Conservation (phyloP, 2,113 vertebrate genomes). For the Piprites chloris region DNA sequence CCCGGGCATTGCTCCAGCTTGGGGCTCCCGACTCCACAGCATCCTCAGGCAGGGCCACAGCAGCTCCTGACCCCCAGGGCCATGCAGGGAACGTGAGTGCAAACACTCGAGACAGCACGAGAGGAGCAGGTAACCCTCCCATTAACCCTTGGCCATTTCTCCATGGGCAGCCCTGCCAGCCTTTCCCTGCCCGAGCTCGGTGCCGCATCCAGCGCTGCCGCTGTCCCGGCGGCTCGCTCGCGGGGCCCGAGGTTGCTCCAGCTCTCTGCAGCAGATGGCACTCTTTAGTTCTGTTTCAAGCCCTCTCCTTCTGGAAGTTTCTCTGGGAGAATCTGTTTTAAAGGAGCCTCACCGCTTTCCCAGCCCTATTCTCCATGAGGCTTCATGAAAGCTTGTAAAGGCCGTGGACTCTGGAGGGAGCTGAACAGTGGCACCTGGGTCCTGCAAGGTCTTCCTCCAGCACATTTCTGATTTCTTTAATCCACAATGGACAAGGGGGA, state of each 20-base stretch:
- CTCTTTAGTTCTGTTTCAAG: constrained; percentile 82
- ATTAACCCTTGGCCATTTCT: accelerated
- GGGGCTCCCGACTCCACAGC: accelerated
- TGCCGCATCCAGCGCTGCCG: not conserved
- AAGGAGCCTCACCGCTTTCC: constrained; percentile 48
- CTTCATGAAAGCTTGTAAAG: constrained; percentile 30
- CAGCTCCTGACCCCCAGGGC: accelerated
- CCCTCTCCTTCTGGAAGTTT: constrained; percentile 82
- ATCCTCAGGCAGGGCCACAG: accelerated
- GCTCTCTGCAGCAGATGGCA: constrained; percentile 81
- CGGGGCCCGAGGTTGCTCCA: constrained; percentile 32
- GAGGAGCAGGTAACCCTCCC: accelerated
- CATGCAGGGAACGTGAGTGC: accelerated
- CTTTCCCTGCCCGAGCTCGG: not conserved
- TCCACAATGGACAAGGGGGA: not conserved
- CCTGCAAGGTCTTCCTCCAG: not conserved
- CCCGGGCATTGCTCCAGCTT: accelerated
- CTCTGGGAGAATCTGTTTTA: constrained; percentile 71
- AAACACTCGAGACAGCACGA: accelerated
- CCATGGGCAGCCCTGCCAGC: accelerated
- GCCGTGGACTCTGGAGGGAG: not conserved
- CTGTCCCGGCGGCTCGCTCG: constrained; percentile 24
- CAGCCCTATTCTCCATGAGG: constrained; percentile 54
- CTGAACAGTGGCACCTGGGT: not conserved
- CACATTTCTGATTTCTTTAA: not conserved